These are phyloP conservation scores for Meda fulgida DNA, from an alignment of 2,797 vertebrate species.

Conservation along the genomic window DNA sequence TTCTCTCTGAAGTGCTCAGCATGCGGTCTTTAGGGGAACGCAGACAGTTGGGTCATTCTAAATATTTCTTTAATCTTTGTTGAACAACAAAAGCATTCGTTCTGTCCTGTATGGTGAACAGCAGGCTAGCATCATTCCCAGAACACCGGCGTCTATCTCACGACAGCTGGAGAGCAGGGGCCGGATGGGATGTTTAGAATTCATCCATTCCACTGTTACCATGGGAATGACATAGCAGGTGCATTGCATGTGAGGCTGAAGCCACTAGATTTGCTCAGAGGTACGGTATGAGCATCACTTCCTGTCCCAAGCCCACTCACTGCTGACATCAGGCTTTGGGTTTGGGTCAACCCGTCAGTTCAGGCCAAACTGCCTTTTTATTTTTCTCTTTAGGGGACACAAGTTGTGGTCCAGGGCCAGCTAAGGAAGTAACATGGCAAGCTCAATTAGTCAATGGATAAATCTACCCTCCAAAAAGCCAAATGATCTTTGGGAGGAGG, in stretches of 20 bases:
- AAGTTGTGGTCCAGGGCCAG: constrained; percentile 39
- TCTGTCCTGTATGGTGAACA: neutral
- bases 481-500: constrained; percentile 46
- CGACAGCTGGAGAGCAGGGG: constrained; percentile 43
- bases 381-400: constrained; percentile 50
- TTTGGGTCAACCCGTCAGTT: constrained; percentile 17
- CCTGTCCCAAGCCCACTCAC: constrained; percentile 26
- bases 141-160: neutral
- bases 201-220: constrained; percentile 32
- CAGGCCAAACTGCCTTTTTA: constrained; percentile 40
- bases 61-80: constrained; percentile 31
- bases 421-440: constrained; percentile 62
- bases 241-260: constrained; percentile 14
- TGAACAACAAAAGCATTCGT: constrained; percentile 23
- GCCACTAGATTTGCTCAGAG: constrained; percentile 31
- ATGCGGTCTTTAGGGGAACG: neutral
- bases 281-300: constrained; percentile 37
- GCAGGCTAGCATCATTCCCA: constrained; percentile 12
- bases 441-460: constrained; percentile 59
- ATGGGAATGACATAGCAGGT: constrained; percentile 48
- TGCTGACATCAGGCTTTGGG: constrained; percentile 16
- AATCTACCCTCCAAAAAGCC: constrained; percentile 48
- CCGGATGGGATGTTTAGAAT: neutral
- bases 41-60: neutral
- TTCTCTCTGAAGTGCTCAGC: neutral